Evolutionary conservation across 2,113 vertebrate species (phyloP).

Genomic region (Takifugu bimaculatus): DNA sequence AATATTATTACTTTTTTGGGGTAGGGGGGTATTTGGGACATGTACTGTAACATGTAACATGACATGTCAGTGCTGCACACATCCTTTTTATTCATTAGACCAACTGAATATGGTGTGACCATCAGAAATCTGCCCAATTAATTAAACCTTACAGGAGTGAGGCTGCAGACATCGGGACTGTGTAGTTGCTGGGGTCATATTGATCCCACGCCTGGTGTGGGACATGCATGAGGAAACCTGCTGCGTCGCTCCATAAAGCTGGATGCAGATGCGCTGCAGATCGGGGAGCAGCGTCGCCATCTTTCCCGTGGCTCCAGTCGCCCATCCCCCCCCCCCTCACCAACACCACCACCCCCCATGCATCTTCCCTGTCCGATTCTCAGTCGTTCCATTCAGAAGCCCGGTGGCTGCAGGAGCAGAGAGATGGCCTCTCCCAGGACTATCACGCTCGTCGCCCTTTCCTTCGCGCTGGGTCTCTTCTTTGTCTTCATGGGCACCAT

Average conservation of each 20-base stretch:
- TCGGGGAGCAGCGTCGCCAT: conserved; percentile 34
- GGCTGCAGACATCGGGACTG: too few species aligned
- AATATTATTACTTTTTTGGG: too few species aligned
- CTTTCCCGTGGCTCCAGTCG: conserved; percentile 31
- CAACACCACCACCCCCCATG: conserved; percentile 9
- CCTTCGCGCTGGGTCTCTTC: conserved; percentile 91
- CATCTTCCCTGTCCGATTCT: conserved; percentile 35
- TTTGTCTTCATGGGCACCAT: conserved; percentile 99
- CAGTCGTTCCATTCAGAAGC: conserved; percentile 38
- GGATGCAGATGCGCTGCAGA: background rate
- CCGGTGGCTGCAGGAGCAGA: conserved; percentile 29
- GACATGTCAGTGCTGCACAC: too few species aligned
- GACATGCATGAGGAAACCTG: background rate
- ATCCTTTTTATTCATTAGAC: too few species aligned
- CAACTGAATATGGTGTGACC: too few species aligned
- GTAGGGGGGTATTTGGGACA: too few species aligned
- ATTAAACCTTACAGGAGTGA: too few species aligned
- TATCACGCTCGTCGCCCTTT: conserved; percentile 89
- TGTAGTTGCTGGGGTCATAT: too few species aligned
- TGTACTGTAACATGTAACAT: too few species aligned
- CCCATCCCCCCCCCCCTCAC: conserved; percentile 63
- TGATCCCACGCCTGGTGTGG: background rate
- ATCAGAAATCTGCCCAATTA: too few species aligned
- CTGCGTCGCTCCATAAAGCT: background rate
- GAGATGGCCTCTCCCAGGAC: conserved; percentile 92